A percentile compares a stretch with the other conserved stretches of the same genome.
These are phyloP conservation scores for Calameuta pallipes DNA, from an alignment of 2,888 invertebrate species.

Conservation along the genomic window DNA sequence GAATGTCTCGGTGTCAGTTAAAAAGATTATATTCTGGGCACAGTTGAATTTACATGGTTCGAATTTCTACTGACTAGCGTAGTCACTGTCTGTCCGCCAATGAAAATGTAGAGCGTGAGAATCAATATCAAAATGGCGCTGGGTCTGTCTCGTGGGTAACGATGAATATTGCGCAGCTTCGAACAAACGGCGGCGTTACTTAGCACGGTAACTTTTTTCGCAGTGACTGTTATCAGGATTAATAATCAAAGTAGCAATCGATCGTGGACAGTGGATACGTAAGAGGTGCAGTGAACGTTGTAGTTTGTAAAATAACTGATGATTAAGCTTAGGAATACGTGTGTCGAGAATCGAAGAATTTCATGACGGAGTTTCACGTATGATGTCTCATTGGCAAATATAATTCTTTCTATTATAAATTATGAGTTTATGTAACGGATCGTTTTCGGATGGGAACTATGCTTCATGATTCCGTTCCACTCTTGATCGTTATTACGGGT, in stretches of 20 bases:
- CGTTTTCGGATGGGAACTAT: background rate
- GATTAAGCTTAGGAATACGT: background rate
- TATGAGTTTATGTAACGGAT: background rate
- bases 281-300: background rate
- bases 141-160: background rate
- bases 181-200: background rate
- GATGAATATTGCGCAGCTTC: background rate
- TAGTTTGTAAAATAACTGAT: background rate
- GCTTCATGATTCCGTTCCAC: background rate
- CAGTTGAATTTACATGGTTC: background rate
- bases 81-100: background rate
- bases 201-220: background rate
- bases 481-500: background rate
- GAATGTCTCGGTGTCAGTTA: background rate
- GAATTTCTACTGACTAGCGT: background rate
- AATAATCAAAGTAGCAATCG: background rate
- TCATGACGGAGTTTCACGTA: background rate
- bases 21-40: background rate
- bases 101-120: background rate
- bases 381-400: background rate
- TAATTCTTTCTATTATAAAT: background rate
- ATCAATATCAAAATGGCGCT: background rate
- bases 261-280: background rate
- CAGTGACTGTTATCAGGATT: background rate
- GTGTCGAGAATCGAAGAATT: background rate